Evolutionary conservation across 2,797 vertebrate genomes (phyloP), one percentile per base, ranked within the genome.

Genomic region (Aplochiton taeniatus): DNA sequence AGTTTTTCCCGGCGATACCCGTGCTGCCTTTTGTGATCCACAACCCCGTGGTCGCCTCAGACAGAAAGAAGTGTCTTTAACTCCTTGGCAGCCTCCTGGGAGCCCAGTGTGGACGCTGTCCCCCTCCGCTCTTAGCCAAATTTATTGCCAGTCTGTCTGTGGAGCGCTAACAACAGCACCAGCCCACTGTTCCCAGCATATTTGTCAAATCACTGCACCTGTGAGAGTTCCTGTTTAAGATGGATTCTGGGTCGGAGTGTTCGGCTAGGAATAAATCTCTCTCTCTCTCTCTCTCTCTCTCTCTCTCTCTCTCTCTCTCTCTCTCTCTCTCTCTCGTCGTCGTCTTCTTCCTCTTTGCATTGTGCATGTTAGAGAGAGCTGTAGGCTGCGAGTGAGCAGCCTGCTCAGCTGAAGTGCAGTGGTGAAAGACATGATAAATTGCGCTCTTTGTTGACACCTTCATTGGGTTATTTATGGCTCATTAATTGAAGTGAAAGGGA

Each of bases 391-490:
- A 93, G 92, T 91, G 93, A 94, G 89, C 77, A 57, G 87, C 90
- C 86, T 90, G 89, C 84, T 92, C 87, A 87, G 78, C 79, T 90
- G 91, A 91, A 94, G 91, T 52, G 52, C 83, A 89, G 85, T 83
- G 83, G 89, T 95, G 95, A 95, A 94, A 93, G 93, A 90, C 87
- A 85, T 96, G 96, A 98, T 97, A 93, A 97, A 98, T 97, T 93
- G 92, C 85, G 82, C 88, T 94, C 94, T 92, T 94, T 94, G 95
- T 95, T 97, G 95, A 98, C 95, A 96, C 95, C 95, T 96, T 98
- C 94, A 96, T 96, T 92, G 91, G 93, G 94, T 96, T 98, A 97
- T 98, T 98, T 98, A 96, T 98, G 96, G 96, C 94, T 98, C 96
- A 95, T 97, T 98, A 98, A 96, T 96, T 96, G 95, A 96, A 95